phyloP scores from a whole-genome alignment of 2,797 vertebrate species.

The Mormyrops boulengeri region DNA sequence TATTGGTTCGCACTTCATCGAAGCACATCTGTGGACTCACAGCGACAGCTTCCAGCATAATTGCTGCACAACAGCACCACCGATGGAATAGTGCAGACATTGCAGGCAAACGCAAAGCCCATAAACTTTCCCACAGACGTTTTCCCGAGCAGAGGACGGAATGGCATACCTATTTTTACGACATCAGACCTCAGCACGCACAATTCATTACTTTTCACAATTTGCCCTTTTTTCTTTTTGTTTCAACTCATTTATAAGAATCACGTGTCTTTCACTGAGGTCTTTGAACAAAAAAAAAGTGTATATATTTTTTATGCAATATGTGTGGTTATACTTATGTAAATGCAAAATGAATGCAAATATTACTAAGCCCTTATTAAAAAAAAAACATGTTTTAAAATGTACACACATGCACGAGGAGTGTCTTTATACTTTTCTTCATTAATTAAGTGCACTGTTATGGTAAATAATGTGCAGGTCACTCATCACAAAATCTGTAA shows the following conservation, averaged over 20 bases:
- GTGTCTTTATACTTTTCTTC: not conserved
- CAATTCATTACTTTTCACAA: not conserved
- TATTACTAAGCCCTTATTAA: not conserved
- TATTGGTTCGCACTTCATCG: not conserved
- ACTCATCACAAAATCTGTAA: not conserved
- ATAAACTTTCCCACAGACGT: not conserved
- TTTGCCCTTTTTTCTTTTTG: not conserved
- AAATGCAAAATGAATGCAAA: not conserved
- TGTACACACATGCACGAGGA: not conserved
- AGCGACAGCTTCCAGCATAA: not conserved
- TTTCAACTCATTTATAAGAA: not conserved
- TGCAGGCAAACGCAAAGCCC: constrained; percentile 14
- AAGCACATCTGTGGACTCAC: not conserved
- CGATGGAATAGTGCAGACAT: constrained; percentile 19
- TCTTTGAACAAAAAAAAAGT: not conserved
- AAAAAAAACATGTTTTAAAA: not conserved
- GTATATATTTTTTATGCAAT: not conserved
- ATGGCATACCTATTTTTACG: constrained; percentile 12
- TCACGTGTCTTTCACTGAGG: not conserved
- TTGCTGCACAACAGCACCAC: constrained; percentile 27
- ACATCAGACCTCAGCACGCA: not conserved
- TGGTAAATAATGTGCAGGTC: not conserved
- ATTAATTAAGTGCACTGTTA: not conserved
- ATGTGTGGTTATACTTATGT: not conserved
- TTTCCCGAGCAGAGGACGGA: not conserved